Conservation (phyloP, 2,113 vertebrate genomes). For the Madoqua kirkii region DNA sequence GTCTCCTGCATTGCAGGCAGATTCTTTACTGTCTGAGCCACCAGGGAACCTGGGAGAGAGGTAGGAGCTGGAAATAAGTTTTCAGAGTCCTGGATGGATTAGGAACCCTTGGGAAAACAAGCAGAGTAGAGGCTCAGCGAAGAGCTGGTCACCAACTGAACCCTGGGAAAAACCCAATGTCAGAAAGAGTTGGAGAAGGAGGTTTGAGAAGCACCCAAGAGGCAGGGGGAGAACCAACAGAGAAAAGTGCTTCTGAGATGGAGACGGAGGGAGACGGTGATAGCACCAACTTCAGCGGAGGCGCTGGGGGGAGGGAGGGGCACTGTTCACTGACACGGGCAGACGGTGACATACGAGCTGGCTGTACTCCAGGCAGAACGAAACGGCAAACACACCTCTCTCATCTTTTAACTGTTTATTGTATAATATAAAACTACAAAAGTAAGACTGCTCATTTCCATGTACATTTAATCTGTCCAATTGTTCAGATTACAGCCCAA, state of each 20-base stretch:
- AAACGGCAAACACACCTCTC: not conserved
- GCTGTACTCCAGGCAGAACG: not conserved
- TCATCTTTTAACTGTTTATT: conserved; percentile 92
- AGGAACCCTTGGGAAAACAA: not conserved
- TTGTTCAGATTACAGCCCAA: conserved; percentile 90
- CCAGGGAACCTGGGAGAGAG: not conserved
- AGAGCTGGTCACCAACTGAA: not conserved
- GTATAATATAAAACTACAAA: conserved; percentile 99
- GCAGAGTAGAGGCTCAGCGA: not conserved
- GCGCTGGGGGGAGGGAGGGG: fast-evolving
- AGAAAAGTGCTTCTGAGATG: not conserved
- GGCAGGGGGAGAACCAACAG: not conserved
- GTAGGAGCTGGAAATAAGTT: not conserved
- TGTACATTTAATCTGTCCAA: conserved; percentile 90
- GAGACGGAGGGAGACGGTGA: not conserved
- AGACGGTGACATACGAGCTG: fast-evolving
- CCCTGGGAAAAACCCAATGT: not conserved
- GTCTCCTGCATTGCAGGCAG: not conserved
- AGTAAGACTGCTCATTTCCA: conserved; percentile 99
- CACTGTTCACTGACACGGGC: not conserved
- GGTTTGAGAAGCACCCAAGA: not conserved
- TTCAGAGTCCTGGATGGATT: not conserved
- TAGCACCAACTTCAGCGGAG: fast-evolving
- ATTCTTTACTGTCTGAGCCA: not conserved
- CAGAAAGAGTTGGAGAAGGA: not conserved